Conservation (phyloP, 2,797 vertebrate genomes). For the Merluccius polli region DNA sequence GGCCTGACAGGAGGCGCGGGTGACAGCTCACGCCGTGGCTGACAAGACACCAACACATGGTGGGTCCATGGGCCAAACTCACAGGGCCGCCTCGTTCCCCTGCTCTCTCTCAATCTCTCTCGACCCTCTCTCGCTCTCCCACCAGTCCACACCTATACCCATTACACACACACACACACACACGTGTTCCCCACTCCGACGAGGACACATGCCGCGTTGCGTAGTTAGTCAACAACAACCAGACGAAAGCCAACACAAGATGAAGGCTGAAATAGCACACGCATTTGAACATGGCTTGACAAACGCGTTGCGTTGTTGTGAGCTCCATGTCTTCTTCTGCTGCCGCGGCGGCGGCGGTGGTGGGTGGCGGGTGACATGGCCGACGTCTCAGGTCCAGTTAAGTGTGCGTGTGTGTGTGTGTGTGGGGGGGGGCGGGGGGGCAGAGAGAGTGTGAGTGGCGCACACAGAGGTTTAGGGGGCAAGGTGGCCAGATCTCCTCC, state of each 20-base stretch:
- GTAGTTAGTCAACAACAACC: too few species aligned
- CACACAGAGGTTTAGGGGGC: constrained; percentile 41
- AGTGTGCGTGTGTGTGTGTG: background rate
- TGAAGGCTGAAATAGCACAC: too few species aligned
- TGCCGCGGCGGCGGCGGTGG: background rate
- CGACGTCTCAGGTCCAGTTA: background rate
- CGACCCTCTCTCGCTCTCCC: too few species aligned
- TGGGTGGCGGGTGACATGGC: background rate
- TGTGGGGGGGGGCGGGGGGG: constrained; percentile 3
- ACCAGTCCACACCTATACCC: too few species aligned
- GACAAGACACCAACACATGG: constrained; percentile 31
- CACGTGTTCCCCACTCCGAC: too few species aligned
- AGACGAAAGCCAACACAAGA: too few species aligned
- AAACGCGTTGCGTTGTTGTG: too few species aligned
- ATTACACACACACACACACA: too few species aligned
- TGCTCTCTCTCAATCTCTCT: background rate
- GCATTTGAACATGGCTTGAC: too few species aligned
- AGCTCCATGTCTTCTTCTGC: too few species aligned
- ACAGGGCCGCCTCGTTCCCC: background rate
- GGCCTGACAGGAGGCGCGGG: constrained; percentile 90
- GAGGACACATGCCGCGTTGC: too few species aligned
- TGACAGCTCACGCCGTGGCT: constrained; percentile 75
- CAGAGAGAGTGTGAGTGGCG: constrained; percentile 35
- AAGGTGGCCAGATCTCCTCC: constrained; percentile 52
- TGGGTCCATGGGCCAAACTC: background rate